phyloP scores from a whole-genome alignment of 2,797 vertebrate species.

The Podargus strigoides region DNA sequence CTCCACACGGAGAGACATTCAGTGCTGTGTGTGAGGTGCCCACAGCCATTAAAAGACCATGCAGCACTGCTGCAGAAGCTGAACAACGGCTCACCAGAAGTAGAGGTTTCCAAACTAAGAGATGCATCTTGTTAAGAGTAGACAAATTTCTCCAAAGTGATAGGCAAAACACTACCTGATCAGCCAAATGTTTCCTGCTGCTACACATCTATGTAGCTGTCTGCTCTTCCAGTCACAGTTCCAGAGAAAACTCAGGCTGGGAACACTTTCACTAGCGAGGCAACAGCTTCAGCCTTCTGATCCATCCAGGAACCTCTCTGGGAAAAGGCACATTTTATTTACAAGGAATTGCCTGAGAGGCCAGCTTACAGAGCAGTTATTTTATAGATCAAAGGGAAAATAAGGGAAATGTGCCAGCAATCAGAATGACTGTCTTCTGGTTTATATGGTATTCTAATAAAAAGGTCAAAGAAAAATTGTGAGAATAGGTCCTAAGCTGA shows the following conservation, averaged over 20 bases:
- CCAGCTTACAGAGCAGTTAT: not conserved
- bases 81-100: not conserved
- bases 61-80: not conserved
- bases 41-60: not conserved
- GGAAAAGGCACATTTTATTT: not conserved
- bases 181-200: not conserved
- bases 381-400: constrained; percentile 21
- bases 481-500: not conserved
- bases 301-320: not conserved
- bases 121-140: not conserved
- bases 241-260: not conserved
- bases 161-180: not conserved
- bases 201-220: not conserved
- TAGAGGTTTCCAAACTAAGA: not conserved
- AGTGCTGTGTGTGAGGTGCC: not conserved
- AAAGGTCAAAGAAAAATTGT: not conserved
- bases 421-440: not conserved
- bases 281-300: not conserved
- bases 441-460: not conserved
- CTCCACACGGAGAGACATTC: not conserved
- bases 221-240: not conserved
- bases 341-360: not conserved
- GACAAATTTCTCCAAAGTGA: not conserved
- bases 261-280: not conserved
- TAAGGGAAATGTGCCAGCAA: not conserved